Evolutionary conservation across 1,140 invertebrate genomes (phyloP).

Genomic region (Cepaea nemoralis): DNA sequence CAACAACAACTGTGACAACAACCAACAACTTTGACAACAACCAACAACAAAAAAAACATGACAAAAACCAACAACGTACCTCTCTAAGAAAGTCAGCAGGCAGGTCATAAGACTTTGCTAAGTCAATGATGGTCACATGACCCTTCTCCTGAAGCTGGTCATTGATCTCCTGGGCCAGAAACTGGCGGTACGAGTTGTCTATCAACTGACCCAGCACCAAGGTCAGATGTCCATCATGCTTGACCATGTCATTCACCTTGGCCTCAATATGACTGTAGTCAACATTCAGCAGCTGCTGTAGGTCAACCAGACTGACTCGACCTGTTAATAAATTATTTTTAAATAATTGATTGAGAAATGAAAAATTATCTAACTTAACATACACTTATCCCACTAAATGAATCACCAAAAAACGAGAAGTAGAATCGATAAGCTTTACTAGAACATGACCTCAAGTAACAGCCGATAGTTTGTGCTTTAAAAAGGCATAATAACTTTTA

Average conservation of each 20-base stretch:
- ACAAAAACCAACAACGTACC: constrained; percentile 57
- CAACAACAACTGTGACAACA: too few relatives aligned
- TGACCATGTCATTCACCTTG: constrained; percentile 73
- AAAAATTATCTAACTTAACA: too few relatives aligned
- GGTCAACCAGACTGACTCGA: constrained; percentile 87
- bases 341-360: too few relatives aligned
- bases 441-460: too few relatives aligned
- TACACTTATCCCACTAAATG: too few relatives aligned
- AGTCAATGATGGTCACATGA: constrained; percentile 85
- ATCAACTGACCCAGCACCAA: constrained; percentile 91
- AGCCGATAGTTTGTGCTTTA: too few relatives aligned
- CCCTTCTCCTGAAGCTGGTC: constrained; percentile 88
- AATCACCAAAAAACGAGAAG: too few relatives aligned
- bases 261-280: constrained; percentile 86
- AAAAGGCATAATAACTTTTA: too few relatives aligned
- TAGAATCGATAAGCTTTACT: too few relatives aligned
- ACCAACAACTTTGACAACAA: too few relatives aligned
- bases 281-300: constrained; percentile 90
- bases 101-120: constrained; percentile 90
- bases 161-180: constrained; percentile 91
- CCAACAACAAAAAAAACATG: too few relatives aligned
- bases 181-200: constrained; percentile 84
- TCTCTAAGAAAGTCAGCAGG: constrained; percentile 88
- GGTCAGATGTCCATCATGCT: constrained; percentile 66
- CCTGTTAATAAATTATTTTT: too few relatives aligned